A percentile compares a stretch with the other conserved stretches of the same genome.
These are phyloP conservation scores for Apamea anceps DNA, from an alignment of 2,888 invertebrate species.

Conservation along the genomic window DNA sequence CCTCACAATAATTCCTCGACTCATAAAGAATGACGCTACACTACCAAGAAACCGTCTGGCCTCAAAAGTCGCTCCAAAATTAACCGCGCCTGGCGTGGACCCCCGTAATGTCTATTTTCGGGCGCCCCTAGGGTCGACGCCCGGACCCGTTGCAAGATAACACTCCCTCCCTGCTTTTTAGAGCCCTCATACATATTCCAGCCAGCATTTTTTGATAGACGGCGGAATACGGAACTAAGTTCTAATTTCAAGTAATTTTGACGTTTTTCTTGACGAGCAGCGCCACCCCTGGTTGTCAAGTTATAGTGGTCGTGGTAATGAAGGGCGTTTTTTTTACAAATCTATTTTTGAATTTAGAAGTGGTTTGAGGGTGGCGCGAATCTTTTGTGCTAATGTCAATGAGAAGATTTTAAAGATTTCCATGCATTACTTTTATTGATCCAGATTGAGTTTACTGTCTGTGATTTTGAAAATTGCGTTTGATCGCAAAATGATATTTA, in stretches of 20 bases:
- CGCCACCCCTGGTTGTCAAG: constrained; percentile 30
- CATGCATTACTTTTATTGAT: neutral
- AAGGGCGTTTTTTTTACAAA: constrained; percentile 18
- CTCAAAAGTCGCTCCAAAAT: constrained; percentile 68
- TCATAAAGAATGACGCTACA: constrained; percentile 28
- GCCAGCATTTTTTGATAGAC: constrained; percentile 15
- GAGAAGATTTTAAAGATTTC: neutral
- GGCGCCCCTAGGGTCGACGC: constrained; percentile 73
- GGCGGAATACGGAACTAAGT: constrained; percentile 20
- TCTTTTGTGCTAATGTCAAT: constrained; percentile 25
- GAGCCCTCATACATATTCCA: constrained; percentile 39
- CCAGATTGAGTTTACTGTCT: neutral
- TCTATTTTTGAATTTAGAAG: constrained; percentile 42
- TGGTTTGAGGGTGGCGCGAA: constrained; percentile 42
- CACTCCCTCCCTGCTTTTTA: constrained; percentile 47
- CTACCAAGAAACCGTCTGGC: constrained; percentile 51
- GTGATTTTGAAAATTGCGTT: neutral
- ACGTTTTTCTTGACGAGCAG: neutral
- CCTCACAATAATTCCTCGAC: neutral
- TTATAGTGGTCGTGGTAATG: constrained; percentile 5
- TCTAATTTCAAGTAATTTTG: constrained; percentile 8
- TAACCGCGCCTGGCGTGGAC: constrained; percentile 65
- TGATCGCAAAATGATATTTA: neutral
- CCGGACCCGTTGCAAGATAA: constrained; percentile 64
- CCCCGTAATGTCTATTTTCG: constrained; percentile 75